These are phyloP conservation scores for Rhyacichthys aspro DNA, from an alignment of 2,797 vertebrate species.

Conservation along the genomic window DNA sequence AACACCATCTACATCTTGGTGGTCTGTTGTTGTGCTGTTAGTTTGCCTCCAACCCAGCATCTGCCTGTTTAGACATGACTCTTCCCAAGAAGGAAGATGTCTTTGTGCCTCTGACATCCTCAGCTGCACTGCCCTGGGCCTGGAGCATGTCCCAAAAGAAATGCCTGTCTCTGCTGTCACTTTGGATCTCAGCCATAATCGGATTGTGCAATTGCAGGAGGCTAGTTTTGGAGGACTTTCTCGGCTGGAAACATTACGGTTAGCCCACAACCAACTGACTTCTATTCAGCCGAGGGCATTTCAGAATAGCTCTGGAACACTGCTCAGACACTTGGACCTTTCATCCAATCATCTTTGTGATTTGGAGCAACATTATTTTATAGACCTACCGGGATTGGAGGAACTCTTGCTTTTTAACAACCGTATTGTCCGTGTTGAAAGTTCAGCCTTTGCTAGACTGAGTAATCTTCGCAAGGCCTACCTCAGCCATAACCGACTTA, in stretches of 20 bases:
- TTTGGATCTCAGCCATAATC: slow-evolving; percentile 91
- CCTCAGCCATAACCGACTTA: slow-evolving; percentile 89
- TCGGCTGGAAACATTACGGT: slow-evolving; percentile 79
- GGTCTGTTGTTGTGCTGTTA: slow-evolving; percentile 51
- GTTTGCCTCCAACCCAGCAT: slow-evolving; percentile 52
- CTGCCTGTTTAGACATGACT: slow-evolving; percentile 59
- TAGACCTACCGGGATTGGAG: slow-evolving; percentile 81
- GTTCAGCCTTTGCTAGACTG: slow-evolving; percentile 78
- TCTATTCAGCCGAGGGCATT: slow-evolving; percentile 78
- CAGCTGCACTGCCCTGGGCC: slow-evolving; percentile 82
- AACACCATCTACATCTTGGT: neutral
- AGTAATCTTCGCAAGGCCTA: slow-evolving; percentile 83
- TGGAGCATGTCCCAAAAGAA: slow-evolving; percentile 73
- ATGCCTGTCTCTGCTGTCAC: slow-evolving; percentile 77
- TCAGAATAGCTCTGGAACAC: slow-evolving; percentile 72
- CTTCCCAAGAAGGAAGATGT: slow-evolving; percentile 58
- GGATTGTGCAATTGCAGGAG: slow-evolving; percentile 73
- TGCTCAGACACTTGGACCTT: slow-evolving; percentile 87
- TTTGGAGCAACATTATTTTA: slow-evolving; percentile 84
- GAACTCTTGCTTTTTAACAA: slow-evolving; percentile 92
- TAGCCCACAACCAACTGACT: slow-evolving; percentile 85
- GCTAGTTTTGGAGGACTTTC: slow-evolving; percentile 79
- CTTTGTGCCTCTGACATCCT: slow-evolving; percentile 89
- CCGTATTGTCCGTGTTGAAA: slow-evolving; percentile 81
- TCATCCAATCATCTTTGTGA: slow-evolving; percentile 86